Base-by-base conservation (phyloP, 2,888 invertebrate species). In the Drosophila subquinaria region DNA sequence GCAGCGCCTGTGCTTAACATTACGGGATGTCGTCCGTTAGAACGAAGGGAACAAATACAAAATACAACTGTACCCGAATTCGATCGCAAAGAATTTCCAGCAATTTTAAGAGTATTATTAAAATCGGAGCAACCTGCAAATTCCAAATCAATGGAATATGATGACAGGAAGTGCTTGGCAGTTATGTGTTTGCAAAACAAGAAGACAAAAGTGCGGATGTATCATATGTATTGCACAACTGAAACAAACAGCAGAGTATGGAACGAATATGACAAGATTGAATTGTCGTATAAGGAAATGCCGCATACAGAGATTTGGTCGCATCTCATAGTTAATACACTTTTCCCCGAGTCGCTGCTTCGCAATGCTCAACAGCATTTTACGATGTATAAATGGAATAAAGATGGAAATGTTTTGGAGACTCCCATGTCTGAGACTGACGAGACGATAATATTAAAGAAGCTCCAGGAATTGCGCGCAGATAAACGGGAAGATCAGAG, bases 331-430 rank as follows among this genome's bases (percentile, higher is more conserved):
- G 2, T 47, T 4, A 3, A 20, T 5, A 55, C 73, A 9, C 3
- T 68, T 0, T 63, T 67, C 23, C 42, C 81, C 3, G 20, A 43
- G 4, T 15, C 65, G 0, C 23, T 79, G 10, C 38, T n/a, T 3
- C 64, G 57, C 4, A 56, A 62, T 36, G 65, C 60, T 1, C 56
- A 61, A 45, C 45, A 40, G 1, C 10, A 53, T n/a, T 51, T 80
- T 1, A 43, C 63, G n/a, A 50, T 69, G 2, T 61, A 42, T 1
- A 36, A 68, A 64, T 70, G 73, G 73, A 79, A 73, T 15, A 69
- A 38, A n/a, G 40, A 69, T n/a, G 59, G 64, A 35, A 76, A 45
- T 47, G 48, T 73, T 8, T 64, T 81, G 9, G 69, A 70, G 40
- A 57, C 52, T 6, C 43, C 56, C 4, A 36, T 35, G 1, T 27